These are phyloP conservation scores for Virgularia gustaviana DNA, from an alignment of 92 coral and sea anemone species.

Conservation along the genomic window DNA sequence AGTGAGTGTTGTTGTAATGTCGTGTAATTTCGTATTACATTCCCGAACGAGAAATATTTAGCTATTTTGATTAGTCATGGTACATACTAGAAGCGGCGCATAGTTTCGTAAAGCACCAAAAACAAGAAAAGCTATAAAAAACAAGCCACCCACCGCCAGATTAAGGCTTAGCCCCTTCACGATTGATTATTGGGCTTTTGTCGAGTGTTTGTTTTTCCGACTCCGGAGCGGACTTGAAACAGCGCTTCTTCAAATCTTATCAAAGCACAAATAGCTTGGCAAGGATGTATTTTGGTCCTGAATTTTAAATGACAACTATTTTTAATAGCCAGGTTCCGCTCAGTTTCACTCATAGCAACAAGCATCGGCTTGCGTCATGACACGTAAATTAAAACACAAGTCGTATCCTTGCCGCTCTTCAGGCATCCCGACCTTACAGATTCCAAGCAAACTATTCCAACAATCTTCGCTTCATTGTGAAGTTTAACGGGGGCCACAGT, in stretches of 20 bases:
- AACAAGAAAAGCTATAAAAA: conserved; percentile 2
- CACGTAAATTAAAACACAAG: too few relatives aligned
- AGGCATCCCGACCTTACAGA: conserved; percentile 20
- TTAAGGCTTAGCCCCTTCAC: conserved; percentile 28
- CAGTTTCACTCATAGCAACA: conserved; percentile 32
- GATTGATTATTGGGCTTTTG: conserved; percentile 34
- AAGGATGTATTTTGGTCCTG: conserved; percentile 2
- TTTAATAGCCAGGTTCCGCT: conserved; percentile 37
- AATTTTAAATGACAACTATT: conserved; percentile 23
- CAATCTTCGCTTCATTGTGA: conserved; percentile 25
- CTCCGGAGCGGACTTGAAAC: conserved; percentile 19
- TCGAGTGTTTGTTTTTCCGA: conserved; percentile 28
- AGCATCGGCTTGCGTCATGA: conserved; percentile 6
- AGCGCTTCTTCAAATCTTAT: conserved; percentile 26
- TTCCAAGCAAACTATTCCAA: conserved; percentile 16
- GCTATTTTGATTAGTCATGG: background rate
- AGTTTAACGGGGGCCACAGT: conserved; percentile 32
- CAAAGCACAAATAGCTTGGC: conserved; percentile 14
- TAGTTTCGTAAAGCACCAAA: conserved; percentile 2
- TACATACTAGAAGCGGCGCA: background rate
- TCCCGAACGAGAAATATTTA: background rate
- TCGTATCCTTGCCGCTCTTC: background rate
- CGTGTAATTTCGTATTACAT: background rate
- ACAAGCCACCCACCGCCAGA: conserved; percentile 37
- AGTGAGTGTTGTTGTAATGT: background rate